Conservation (phyloP, 2,113 vertebrate genomes). For the Triplophysa rosa region DNA sequence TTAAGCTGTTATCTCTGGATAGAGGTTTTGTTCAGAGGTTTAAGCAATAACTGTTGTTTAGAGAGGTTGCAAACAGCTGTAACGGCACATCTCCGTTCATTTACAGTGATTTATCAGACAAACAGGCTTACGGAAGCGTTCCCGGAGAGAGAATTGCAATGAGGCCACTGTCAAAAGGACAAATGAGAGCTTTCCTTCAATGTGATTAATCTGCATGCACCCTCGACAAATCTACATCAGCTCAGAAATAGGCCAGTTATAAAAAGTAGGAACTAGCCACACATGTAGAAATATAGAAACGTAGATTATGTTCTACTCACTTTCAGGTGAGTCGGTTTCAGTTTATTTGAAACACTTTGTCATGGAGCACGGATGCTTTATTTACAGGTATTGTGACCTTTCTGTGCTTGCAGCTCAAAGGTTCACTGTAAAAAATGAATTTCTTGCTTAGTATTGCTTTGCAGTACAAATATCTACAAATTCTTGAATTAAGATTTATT, state of each 20-base stretch:
- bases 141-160: constrained; percentile 42
- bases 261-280: constrained; percentile 30
- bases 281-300: not conserved
- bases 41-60: constrained; percentile 44
- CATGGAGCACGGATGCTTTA: not conserved
- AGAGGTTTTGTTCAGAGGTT: constrained; percentile 30
- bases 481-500: too few species aligned
- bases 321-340: constrained; percentile 22
- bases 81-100: constrained; percentile 38
- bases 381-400: not conserved
- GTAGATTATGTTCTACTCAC: constrained; percentile 17
- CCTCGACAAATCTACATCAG: constrained; percentile 32
- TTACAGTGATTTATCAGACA: constrained; percentile 48
- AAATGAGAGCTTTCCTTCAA: constrained; percentile 43
- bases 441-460: too few species aligned
- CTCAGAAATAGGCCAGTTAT: constrained; percentile 43
- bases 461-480: too few species aligned
- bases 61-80: constrained; percentile 42
- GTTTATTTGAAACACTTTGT: constrained; percentile 22
- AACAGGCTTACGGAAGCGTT: constrained; percentile 44
- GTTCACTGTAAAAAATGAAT: too few species aligned
- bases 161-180: constrained; percentile 38
- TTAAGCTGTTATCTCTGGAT: constrained; percentile 36
- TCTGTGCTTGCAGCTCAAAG: not conserved
- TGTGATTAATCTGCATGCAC: constrained; percentile 42